Base-by-base conservation (phyloP, 2,797 vertebrate genomes). In the Galaxias olidus region DNA sequence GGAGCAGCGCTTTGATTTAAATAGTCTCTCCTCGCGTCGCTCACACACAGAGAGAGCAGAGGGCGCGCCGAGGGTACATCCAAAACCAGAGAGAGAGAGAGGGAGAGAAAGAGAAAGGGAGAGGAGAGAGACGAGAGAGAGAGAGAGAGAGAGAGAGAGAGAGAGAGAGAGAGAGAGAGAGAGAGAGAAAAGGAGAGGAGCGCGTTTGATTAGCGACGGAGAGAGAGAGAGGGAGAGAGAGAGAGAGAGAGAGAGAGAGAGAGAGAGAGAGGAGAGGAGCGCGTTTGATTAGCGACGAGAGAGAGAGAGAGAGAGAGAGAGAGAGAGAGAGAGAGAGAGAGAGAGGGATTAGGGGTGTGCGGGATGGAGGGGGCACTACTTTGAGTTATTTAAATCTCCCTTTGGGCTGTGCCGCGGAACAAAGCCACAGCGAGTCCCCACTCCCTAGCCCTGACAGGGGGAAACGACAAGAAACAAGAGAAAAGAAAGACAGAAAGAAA, bases 381-480 rank as follows among this genome's bases (percentile, higher is more conserved):
- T 76, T 83, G 74, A 85, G 76, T 85, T 83, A 84, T 86, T 90
- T 76, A 84, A 86, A 87, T 85, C 78, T 82, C 73, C 75, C 47
- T 56, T 71, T 74, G 64, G 59, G 83, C 66, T 69, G 3, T 6
- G 30, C 30, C 2, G 30, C 30, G 30, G 30, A 30, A 30, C 30
- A 30, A 30, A 30, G 30, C 2, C 30, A 3, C 30, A 30, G 30
- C 30, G 30, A 6, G 30, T 2, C 3, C 3, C 6, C 30, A 30
- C 30, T 30, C 2, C 30, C 30, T 30, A 30, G 30, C 30, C 30
- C n/a, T n/a, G n/a, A n/a, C n/a, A n/a, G n/a, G n/a, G n/a, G n/a
- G n/a, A n/a, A n/a, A 30, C 30, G 3, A 30, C 30, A 3, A 30
- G 30, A 30, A 20, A 13, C 10, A 41, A 30, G 61, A 52, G 40